Percentiles rank a stretch among this genome's conserved stretches.
Evolutionary conservation across 2,888 invertebrate species (phyloP).

Genomic region (Dexiosoma caninum): DNA sequence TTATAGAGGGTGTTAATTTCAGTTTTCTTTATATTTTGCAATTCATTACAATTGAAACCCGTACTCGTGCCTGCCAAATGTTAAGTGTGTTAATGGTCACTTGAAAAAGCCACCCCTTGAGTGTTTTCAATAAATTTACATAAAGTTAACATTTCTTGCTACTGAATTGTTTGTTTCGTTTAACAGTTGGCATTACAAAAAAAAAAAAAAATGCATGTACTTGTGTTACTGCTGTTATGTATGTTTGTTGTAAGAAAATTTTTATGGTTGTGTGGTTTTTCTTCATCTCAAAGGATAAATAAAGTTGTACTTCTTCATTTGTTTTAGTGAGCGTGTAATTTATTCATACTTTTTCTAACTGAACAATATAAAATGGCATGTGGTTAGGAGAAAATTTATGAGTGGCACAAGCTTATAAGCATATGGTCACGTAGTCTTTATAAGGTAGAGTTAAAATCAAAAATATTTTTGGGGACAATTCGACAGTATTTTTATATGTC

Average conservation of each 20-base stretch:
- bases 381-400: constrained; percentile 21
- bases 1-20: constrained; percentile 55
- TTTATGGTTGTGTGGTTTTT: constrained; percentile 49
- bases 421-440: constrained; percentile 34
- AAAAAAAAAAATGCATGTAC: background rate
- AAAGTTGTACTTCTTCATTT: background rate
- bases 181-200: background rate
- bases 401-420: background rate
- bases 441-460: background rate
- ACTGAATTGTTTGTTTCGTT: constrained; percentile 7
- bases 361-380: constrained; percentile 2
- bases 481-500: too few relatives aligned
- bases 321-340: constrained; percentile 58
- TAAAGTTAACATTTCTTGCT: constrained; percentile 19
- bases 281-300: constrained; percentile 27
- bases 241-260: constrained; percentile 17
- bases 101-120: constrained; percentile 44
- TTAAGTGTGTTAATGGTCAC: constrained; percentile 33
- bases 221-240: background rate
- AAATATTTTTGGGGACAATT: too few relatives aligned
- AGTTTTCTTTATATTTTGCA: constrained; percentile 18
- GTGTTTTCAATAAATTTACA: constrained; percentile 30
- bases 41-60: constrained; percentile 46
- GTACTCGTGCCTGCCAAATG: background rate
- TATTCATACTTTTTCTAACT: constrained; percentile 58